phyloP scores from a whole-genome alignment of 2,797 vertebrate genomes.

The Spinus pinus region DNA sequence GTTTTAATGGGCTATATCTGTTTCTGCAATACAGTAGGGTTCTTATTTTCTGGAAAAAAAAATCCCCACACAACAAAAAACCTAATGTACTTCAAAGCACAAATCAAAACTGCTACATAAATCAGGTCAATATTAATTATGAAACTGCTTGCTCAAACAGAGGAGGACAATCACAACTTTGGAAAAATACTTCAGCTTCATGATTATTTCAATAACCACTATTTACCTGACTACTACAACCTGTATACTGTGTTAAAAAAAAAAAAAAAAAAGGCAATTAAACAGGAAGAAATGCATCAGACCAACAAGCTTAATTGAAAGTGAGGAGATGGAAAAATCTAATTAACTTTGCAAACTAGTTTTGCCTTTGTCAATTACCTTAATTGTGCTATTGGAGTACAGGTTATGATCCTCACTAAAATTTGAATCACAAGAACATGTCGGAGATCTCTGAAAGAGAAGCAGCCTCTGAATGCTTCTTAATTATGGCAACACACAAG shows the following conservation, averaged over 20 bases:
- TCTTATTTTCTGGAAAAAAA: neutral
- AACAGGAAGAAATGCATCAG: constrained; percentile 69
- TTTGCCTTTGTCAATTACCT: constrained; percentile 78
- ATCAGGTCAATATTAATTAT: constrained; percentile 62
- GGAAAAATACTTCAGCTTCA: constrained; percentile 35
- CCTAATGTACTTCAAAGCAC: neutral
- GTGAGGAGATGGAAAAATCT: constrained; percentile 78
- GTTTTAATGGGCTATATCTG: neutral
- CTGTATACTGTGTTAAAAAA: neutral
- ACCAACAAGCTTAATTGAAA: constrained; percentile 79
- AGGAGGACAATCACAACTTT: constrained; percentile 59
- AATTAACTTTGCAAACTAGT: constrained; percentile 81
- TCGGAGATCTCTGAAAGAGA: constrained; percentile 20
- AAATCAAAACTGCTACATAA: constrained; percentile 46
- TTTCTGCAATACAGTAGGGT: neutral
- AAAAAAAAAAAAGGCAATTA: constrained; percentile 65
- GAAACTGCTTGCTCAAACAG: constrained; percentile 44
- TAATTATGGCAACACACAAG: neutral
- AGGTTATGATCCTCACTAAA: constrained; percentile 59
- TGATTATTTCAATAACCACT: constrained; percentile 60
- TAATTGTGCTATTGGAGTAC: constrained; percentile 68
- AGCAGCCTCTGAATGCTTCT: neutral
- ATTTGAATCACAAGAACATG: constrained; percentile 24
- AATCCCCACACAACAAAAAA: neutral
- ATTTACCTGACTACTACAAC: constrained; percentile 52